Evolutionary conservation across 2,888 invertebrate genomes (phyloP), one percentile per base, ranked within the genome.

Genomic region (Lasiommata megera): DNA sequence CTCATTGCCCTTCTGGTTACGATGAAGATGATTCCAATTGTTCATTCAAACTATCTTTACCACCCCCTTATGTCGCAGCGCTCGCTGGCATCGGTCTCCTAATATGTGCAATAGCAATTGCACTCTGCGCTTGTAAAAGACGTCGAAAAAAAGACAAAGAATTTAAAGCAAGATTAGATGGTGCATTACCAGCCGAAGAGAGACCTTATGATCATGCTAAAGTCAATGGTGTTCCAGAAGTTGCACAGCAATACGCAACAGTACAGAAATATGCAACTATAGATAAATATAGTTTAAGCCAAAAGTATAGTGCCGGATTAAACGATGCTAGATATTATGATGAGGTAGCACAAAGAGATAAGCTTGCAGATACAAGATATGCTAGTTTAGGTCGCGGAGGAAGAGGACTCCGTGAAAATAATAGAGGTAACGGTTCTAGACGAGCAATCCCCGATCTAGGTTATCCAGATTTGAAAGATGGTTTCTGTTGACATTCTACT

Each of bases 1-100:
- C 93, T 1, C 95, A 96, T 73, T 96, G 96, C 74, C 96, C 96
- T 11, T 95, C 95, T 3, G 96, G 96, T 1, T 95, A 93, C 79
- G 96, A 96, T 76, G 96, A 96, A 83, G 94, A 94, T 65, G 95
- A 95, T 70, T 92, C 93, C 1, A 95, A 95, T 72, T 95, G 95
- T 77, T 93, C 94, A 18, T 93, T 94, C 65, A 93, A 93, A 58
- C 93, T 94, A 69, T 93, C 93, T 12, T 85, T 95, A 47, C 94
- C 95, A 3, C 88, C 94, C 40, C 92, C 94, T 8, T 94, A 94
- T 73, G 90, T 94, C n/a, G 92, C 93, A 5, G 91, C 93, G 3
- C 93, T 92, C 5, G 93, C 92, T n/a, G 93, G 93, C 8, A 92
- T 92, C 0, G 88, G 93, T n/a, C 86, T 93, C 17, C 89, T 94